phyloP scores from a whole-genome alignment of 2,888 invertebrate genomes.

The Drosophila falleni region DNA sequence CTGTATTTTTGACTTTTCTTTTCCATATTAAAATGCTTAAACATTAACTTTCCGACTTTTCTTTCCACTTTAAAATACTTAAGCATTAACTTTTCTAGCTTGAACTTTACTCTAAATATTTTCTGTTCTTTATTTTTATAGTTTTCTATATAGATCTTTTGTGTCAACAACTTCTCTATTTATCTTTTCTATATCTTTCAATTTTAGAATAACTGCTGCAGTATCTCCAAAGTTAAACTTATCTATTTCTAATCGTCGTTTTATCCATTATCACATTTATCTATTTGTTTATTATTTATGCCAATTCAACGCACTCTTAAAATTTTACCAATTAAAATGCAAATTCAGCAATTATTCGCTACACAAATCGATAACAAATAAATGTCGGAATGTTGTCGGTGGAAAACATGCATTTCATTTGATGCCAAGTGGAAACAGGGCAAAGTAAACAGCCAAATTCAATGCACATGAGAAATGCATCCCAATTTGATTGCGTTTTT shows the following conservation, averaged over 20 bases:
- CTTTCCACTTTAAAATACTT: too few species aligned
- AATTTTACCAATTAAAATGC: not conserved
- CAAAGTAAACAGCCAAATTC: conserved; percentile 27
- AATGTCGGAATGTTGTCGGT: conserved; percentile 20
- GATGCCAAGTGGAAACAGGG: conserved; percentile 6
- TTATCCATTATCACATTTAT: not conserved
- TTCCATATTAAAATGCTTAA: too few species aligned
- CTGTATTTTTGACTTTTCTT: not conserved
- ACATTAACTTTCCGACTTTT: not conserved
- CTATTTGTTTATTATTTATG: not conserved
- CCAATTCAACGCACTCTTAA: conserved; percentile 1
- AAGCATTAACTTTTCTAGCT: not conserved
- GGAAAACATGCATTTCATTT: conserved; percentile 13
- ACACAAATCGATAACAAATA: conserved; percentile 14
- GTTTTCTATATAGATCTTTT: too few species aligned
- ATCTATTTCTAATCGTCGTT: not conserved
- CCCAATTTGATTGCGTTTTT: conserved; percentile 57
- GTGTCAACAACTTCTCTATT: not conserved
- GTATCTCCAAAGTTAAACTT: not conserved
- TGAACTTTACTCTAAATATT: not conserved
- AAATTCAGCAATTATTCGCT: conserved; percentile 8
- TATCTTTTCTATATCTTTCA: not conserved
- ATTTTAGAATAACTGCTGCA: not conserved
- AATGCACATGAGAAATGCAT: conserved; percentile 51
- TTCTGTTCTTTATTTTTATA: too few species aligned